Conservation (phyloP, 2,113 vertebrate species). For the Haemorhous mexicanus region DNA sequence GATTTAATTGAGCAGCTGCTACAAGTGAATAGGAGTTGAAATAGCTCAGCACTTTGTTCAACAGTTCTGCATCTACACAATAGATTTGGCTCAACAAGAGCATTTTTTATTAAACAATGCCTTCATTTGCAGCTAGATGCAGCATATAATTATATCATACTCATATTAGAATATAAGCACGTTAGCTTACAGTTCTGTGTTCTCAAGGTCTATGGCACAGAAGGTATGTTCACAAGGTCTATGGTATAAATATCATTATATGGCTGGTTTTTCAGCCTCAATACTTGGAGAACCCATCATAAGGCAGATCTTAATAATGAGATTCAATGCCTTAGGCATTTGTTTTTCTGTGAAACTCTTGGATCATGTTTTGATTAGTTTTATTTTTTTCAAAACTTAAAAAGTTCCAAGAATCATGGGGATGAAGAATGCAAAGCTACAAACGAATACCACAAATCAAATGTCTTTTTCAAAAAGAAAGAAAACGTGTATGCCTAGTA, state of each 20-base stretch:
- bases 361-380: not conserved
- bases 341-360: not conserved
- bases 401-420: not conserved
- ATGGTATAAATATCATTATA: not conserved
- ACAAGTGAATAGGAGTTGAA: conserved; percentile 28
- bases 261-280: not conserved
- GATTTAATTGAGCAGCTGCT: conserved; percentile 61
- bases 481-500: not conserved
- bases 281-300: fast-evolving
- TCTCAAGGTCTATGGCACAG: not conserved
- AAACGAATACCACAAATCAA: not conserved
- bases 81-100: conserved; percentile 17
- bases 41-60: conserved; percentile 41
- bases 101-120: conserved; percentile 38
- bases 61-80: conserved; percentile 22
- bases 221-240: not conserved
- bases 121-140: conserved; percentile 23
- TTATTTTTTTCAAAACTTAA: not conserved
- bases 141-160: not conserved
- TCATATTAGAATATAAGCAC: not conserved
- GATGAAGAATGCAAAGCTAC: not conserved
- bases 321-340: not conserved
- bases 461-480: not conserved
- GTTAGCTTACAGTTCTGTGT: not conserved
- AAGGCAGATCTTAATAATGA: not conserved